Percentiles rank a stretch among this genome's conserved stretches.
These are phyloP conservation scores for Phyllotreta striolata DNA, from an alignment of 2,888 invertebrate genomes.

Conservation along the genomic window DNA sequence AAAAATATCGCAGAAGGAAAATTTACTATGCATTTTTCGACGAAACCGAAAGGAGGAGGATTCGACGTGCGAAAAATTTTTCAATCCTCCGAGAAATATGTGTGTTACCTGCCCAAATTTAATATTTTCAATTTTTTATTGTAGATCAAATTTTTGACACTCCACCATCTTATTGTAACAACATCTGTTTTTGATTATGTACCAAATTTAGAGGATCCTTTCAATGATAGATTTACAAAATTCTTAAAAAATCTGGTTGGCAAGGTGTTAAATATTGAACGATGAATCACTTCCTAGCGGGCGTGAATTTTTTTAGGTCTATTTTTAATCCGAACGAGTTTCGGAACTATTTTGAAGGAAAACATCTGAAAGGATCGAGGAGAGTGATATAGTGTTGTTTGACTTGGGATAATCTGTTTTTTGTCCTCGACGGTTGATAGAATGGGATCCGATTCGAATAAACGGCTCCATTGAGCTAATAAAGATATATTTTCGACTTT, in stretches of 20 bases:
- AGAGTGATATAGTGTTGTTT: conserved; percentile 49
- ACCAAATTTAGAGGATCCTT: too few species aligned
- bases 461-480: conserved; percentile 45
- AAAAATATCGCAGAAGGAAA: conserved; percentile 55
- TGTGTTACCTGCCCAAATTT: too few species aligned
- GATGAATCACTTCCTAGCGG: background rate
- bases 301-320: conserved; percentile 14
- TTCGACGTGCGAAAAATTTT: conserved; percentile 54
- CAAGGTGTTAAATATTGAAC: conserved; percentile 14
- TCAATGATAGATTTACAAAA: too few species aligned
- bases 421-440: conserved; percentile 43
- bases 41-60: conserved; percentile 53
- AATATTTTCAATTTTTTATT: too few species aligned
- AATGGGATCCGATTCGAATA: conserved; percentile 43
- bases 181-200: too few species aligned
- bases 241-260: too few species aligned
- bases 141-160: too few species aligned
- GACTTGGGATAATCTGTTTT: conserved; percentile 53
- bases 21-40: conserved; percentile 58
- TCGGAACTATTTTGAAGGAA: conserved; percentile 25
- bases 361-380: conserved; percentile 16
- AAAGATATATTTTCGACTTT: conserved; percentile 46
- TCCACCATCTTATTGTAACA: too few species aligned
- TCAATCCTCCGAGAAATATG: too few species aligned
- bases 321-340: conserved; percentile 25